Conservation (phyloP, 2,888 invertebrate species). For the Monoplex corrugatus region DNA sequence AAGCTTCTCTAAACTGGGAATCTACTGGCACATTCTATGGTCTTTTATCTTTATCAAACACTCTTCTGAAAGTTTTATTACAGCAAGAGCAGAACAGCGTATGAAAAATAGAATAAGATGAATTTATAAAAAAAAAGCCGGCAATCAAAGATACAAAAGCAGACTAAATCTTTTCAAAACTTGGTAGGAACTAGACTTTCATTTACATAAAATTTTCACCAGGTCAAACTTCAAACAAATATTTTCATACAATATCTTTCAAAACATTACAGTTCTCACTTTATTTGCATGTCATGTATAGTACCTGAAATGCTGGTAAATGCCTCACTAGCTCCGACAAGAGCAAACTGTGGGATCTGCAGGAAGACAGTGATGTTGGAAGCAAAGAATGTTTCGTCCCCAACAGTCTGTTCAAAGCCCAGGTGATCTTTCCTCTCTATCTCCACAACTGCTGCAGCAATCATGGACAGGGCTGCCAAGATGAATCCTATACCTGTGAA, state of each 20-base stretch:
- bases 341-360: slow-evolving; percentile 76
- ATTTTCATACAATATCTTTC: too few relatives aligned
- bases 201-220: neutral
- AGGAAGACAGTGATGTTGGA: slow-evolving; percentile 72
- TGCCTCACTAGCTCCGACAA: slow-evolving; percentile 76
- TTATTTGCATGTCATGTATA: too few relatives aligned
- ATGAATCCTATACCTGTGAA: slow-evolving; percentile 74
- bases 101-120: too few relatives aligned
- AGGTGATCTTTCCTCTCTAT: slow-evolving; percentile 74
- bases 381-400: slow-evolving; percentile 69
- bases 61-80: too few relatives aligned
- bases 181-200: too few relatives aligned
- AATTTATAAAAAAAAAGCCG: too few relatives aligned
- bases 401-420: slow-evolving; percentile 68
- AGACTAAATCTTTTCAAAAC: neutral
- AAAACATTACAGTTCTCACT: too few relatives aligned
- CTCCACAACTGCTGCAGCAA: slow-evolving; percentile 74
- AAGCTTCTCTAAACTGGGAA: too few relatives aligned
- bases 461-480: slow-evolving; percentile 68
- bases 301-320: slow-evolving; percentile 77
- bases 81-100: too few relatives aligned
- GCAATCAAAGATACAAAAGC: neutral
- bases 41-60: too few relatives aligned
- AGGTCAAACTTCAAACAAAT: too few relatives aligned
- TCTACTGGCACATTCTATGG: too few relatives aligned